A percentile compares a stretch with the other conserved stretches of the same genome.
Conservation (phyloP, 2,113 vertebrate species). For the Percina caprodes region DNA sequence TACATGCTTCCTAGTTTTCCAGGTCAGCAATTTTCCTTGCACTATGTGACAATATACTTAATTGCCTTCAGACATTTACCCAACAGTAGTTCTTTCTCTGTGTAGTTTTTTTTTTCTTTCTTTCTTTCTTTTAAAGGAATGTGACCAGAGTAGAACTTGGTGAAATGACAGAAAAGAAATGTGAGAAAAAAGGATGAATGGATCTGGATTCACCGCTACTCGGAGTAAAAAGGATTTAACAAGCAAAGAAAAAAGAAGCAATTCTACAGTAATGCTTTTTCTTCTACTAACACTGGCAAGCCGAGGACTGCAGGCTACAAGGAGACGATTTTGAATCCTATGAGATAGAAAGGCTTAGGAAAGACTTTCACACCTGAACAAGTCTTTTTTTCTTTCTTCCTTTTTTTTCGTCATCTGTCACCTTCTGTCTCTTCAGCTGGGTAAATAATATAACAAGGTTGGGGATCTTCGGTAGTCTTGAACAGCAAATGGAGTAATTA, state of each 20-base stretch:
- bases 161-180: not conserved
- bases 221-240: conserved; percentile 1
- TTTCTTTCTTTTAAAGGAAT: not conserved
- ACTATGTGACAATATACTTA: not conserved
- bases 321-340: not conserved
- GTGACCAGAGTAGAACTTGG: not conserved
- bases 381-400: conserved; percentile 1
- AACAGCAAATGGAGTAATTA: not conserved
- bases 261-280: not conserved
- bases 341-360: conserved; percentile 8
- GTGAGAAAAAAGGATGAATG: not conserved
- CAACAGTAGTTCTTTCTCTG: not conserved
- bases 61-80: not conserved
- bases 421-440: conserved; percentile 4
- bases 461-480: not conserved
- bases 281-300: not conserved
- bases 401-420: not conserved
- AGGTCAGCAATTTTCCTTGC: not conserved
- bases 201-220: not conserved
- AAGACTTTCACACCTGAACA: conserved; percentile 38
- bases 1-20: not conserved
- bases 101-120: too few relatives aligned
- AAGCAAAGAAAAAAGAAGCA: conserved; percentile 12
- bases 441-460: not conserved
- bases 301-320: not conserved